phyloP scores from a whole-genome alignment of 1,140 invertebrate species.

The Hypothenemus hampei region DNA sequence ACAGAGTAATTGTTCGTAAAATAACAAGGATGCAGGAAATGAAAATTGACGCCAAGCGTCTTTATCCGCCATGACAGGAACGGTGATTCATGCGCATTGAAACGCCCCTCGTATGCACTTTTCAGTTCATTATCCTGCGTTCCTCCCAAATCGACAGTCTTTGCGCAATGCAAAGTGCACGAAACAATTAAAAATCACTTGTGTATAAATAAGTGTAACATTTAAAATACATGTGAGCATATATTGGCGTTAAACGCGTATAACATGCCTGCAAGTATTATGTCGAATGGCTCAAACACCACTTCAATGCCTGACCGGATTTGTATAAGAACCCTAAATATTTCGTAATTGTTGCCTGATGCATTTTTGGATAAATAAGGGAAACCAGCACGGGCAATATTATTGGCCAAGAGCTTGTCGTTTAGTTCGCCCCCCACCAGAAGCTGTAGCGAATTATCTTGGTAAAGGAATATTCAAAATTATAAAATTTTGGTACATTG shows the following conservation, averaged over 20 bases:
- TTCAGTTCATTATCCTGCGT: slow-evolving; percentile 3
- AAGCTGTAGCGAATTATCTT: slow-evolving; percentile 21
- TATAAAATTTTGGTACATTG: not conserved
- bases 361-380: slow-evolving; percentile 28
- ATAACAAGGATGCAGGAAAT: too few species aligned
- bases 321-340: too few species aligned
- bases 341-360: slow-evolving; percentile 8
- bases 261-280: too few species aligned
- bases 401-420: slow-evolving; percentile 21
- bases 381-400: slow-evolving; percentile 24
- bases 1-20: too few species aligned
- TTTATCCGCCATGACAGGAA: too few species aligned
- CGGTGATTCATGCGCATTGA: slow-evolving; percentile 4
- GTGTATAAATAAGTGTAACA: not conserved
- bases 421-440: slow-evolving; percentile 20
- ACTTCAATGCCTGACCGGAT: too few species aligned
- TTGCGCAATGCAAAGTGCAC: slow-evolving; percentile 6
- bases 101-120: too few species aligned
- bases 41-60: too few species aligned
- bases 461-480: slow-evolving; percentile 4
- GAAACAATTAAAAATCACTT: slow-evolving; percentile 1
- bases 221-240: not conserved
- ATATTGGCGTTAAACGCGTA: too few species aligned
- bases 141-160: not conserved
- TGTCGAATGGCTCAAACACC: too few species aligned